Conservation (phyloP, 1,140 invertebrate species). For the Drosophila simulans region DNA sequence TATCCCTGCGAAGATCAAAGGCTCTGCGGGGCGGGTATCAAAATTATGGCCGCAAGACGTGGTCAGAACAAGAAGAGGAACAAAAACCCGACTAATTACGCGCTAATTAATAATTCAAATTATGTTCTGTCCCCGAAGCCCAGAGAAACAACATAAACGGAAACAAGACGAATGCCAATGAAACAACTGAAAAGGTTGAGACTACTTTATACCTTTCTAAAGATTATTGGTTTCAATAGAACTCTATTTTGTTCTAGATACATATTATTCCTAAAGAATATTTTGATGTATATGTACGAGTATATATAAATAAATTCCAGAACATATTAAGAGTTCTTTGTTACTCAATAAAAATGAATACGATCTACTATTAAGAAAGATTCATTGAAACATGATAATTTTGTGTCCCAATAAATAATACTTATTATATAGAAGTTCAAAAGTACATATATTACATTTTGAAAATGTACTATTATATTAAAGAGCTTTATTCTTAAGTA, state of each 20-base stretch:
- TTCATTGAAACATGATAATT: not conserved
- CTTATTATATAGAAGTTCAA: not conserved
- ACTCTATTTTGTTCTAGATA: too few species aligned
- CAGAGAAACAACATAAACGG: constrained; percentile 35
- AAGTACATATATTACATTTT: too few species aligned
- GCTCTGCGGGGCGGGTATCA: constrained; percentile 34
- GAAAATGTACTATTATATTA: not conserved
- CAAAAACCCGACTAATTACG: constrained; percentile 70
- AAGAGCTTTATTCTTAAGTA: not conserved
- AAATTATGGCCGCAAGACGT: constrained; percentile 78
- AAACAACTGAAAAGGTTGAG: not conserved
- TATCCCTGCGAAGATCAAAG: constrained; percentile 65
- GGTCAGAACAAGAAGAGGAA: constrained; percentile 33
- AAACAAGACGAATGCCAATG: constrained; percentile 25
- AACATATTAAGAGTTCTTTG: too few species aligned
- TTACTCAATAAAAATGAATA: too few species aligned
- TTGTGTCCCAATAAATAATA: not conserved
- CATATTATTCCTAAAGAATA: too few species aligned
- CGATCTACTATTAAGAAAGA: too few species aligned
- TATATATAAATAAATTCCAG: too few species aligned
- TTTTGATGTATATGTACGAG: too few species aligned
- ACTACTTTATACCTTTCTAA: constrained; percentile 18
- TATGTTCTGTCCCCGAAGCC: constrained; percentile 56
- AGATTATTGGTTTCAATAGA: not conserved
- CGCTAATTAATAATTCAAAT: constrained; percentile 83